Base-by-base conservation (phyloP, 2,113 vertebrate genomes). In the Neodon shergylaensis region DNA sequence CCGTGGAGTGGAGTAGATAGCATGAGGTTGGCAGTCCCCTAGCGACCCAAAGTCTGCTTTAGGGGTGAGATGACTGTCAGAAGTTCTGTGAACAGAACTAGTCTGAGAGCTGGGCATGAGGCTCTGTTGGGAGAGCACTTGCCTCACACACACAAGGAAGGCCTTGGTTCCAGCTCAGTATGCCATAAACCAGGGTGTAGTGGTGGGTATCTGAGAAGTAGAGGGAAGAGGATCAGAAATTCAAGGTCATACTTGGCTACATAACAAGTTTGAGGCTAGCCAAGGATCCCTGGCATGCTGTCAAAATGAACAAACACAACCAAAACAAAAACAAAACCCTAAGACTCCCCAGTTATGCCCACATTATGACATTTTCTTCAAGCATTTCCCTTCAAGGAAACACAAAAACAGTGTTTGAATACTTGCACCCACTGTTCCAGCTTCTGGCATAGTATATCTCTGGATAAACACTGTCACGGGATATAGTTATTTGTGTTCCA, bases 1-100 rank as follows among this genome's bases (percentile, higher is more conserved):
- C 1, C 0, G 19, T 10, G 0, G 3, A 16, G 8, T 0, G 0
- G 16, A 10, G 4, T 0, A 3, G 33, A 5, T 0, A 28, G 24
- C 4, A 0, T 10, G 14, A 11, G 36, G 14, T 1, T 76, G 73
- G 28, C 0, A 22, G 17, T 42, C 24, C 36, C 36, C 68, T 5
- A 7, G 26, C 4, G 26, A 28, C 31, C 24, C 2, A 2, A 68
- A 36, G 33, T 22, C 83, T 47, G 47, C 83, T 44, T 68, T 4
- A 11, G 11, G 13, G 47, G 44, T 17, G 28, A 91, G 39, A 19
- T 49, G 31, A 66, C n/a, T 31, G 13, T 44, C 4, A 84, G 81
- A 42, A 31, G 63, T 42, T 9, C 54, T 17, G 49, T 61, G 36
- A 58, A 26, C 54, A 61, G 28, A 84, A 84, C n/a, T 3, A 84